A percentile compares a stretch with the other conserved stretches of the same genome.
phyloP scores from a whole-genome alignment of 1,140 invertebrate genomes.

The Babylonia areolata region DNA sequence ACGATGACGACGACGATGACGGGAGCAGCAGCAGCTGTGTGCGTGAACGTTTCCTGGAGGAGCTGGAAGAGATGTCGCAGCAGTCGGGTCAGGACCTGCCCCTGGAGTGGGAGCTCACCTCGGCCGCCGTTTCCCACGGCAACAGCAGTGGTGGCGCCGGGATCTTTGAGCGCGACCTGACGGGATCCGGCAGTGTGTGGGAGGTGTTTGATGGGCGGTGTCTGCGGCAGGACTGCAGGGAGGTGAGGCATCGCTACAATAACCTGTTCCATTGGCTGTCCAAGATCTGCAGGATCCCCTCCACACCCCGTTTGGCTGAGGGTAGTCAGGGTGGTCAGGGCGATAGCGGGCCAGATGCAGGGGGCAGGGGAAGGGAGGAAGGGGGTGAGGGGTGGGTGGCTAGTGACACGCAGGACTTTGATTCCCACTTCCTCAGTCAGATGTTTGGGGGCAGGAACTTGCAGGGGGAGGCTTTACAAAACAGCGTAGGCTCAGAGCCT shows the following conservation, averaged over 20 bases:
- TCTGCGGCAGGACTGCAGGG: conserved; percentile 47
- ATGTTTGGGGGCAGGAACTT: background rate
- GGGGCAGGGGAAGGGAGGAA: background rate
- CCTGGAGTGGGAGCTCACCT: conserved; percentile 53
- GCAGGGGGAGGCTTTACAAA: background rate
- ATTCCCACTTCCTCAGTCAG: background rate
- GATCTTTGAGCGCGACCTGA: conserved; percentile 17
- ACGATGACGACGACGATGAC: conserved; percentile 13
- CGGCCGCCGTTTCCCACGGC: conserved; percentile 22
- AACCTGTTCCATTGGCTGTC: conserved; percentile 44
- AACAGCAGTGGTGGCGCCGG: conserved; percentile 11
- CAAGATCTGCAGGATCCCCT: conserved; percentile 10
- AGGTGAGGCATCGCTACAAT: conserved; percentile 50
- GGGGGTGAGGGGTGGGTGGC: background rate
- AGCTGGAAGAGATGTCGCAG: conserved; percentile 51
- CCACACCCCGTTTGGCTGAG: background rate
- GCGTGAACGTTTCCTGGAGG: conserved; percentile 46
- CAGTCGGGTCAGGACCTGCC: conserved; percentile 49
- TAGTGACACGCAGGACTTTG: background rate
- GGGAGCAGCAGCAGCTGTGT: conserved; percentile 35
- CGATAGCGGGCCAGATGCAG: background rate
- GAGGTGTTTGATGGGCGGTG: conserved; percentile 53
- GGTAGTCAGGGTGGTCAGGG: background rate
- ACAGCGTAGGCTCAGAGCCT: background rate
- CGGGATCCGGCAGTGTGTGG: conserved; percentile 41